phyloP scores from a whole-genome alignment of 2,113 vertebrate genomes.

The Datnioides undecimradiatus region DNA sequence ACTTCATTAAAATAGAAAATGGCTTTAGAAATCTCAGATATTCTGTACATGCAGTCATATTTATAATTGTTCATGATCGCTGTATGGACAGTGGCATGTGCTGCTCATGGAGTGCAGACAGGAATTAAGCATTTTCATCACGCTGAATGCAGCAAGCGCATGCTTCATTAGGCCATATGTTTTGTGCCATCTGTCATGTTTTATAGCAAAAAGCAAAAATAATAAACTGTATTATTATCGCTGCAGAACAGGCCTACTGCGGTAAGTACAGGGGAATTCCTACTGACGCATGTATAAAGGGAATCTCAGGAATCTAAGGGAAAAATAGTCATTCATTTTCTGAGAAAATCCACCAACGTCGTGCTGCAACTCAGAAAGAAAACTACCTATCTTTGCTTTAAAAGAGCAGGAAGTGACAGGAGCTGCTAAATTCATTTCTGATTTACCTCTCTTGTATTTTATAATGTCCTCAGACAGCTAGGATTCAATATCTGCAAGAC shows the following conservation, averaged over 20 bases:
- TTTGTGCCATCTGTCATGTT: conserved; percentile 6
- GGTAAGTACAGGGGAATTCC: background rate
- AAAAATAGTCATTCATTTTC: background rate
- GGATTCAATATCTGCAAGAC: background rate
- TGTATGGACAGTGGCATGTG: background rate
- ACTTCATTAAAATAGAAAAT: no score
- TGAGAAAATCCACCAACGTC: background rate
- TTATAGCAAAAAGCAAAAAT: background rate
- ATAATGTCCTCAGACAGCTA: background rate
- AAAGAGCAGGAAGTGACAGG: background rate
- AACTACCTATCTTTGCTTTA: background rate
- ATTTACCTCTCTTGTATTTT: conserved; percentile 3
- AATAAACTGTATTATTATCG: background rate
- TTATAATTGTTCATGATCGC: no score
- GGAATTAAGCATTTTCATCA: background rate
- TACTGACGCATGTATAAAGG: background rate
- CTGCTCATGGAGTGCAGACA: background rate
- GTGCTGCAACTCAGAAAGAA: background rate
- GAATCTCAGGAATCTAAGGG: background rate
- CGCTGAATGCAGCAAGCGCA: background rate
- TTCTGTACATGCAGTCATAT: no score
- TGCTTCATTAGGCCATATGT: background rate
- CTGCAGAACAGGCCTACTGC: background rate
- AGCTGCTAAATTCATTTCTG: background rate
- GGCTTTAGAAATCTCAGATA: no score